phyloP scores from a whole-genome alignment of 1,140 invertebrate genomes.

The Zophobas atratus region DNA sequence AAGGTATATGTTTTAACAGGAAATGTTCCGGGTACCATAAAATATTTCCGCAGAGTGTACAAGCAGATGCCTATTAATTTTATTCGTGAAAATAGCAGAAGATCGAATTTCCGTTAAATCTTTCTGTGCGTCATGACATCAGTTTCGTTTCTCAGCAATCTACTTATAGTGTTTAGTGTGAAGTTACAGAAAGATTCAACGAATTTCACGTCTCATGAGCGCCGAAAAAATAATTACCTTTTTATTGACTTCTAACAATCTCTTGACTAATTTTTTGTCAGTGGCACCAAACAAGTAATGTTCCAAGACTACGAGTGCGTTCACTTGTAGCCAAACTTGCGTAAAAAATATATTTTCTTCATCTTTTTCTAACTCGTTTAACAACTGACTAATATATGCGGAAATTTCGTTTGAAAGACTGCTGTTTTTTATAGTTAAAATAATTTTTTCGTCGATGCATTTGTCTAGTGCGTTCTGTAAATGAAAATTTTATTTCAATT shows the following conservation, averaged over 20 bases:
- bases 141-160: no score
- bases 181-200: no score
- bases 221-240: slow-evolving; percentile 71
- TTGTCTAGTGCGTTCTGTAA: slow-evolving; percentile 74
- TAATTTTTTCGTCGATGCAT: slow-evolving; percentile 75
- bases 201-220: no score
- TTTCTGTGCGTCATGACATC: no score
- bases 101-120: no score
- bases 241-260: slow-evolving; percentile 81
- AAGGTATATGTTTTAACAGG: slow-evolving; percentile 75
- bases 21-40: slow-evolving; percentile 88
- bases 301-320: slow-evolving; percentile 80
- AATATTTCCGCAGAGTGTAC: slow-evolving; percentile 82
- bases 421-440: slow-evolving; percentile 75
- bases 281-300: slow-evolving; percentile 82
- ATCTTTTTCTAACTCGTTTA: slow-evolving; percentile 77
- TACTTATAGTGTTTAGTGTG: no score
- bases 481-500: slow-evolving; percentile 62
- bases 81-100: no score
- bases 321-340: slow-evolving; percentile 80
- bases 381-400: slow-evolving; percentile 78
- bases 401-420: slow-evolving; percentile 81
- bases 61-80: slow-evolving; percentile 75
- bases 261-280: slow-evolving; percentile 85
- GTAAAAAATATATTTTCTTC: slow-evolving; percentile 72